Evolutionary conservation across 2,797 vertebrate genomes (phyloP).

Genomic region (Lepidocolaptes lacrymiger): DNA sequence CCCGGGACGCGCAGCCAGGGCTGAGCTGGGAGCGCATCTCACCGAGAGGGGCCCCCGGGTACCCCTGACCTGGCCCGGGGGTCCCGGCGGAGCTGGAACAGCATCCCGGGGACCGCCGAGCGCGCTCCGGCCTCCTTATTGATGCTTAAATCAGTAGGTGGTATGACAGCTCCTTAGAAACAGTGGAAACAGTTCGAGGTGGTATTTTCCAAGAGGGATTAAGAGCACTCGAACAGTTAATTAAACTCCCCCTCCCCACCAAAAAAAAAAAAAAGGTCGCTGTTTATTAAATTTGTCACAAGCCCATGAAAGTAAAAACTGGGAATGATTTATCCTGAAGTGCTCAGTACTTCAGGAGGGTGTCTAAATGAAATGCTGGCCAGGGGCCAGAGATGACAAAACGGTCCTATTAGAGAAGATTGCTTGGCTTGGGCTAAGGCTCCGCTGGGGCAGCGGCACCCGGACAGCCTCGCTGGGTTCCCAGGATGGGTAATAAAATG

Average conservation of each 20-base stretch:
- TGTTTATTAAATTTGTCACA: constrained; percentile 71
- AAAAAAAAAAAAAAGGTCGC: not conserved
- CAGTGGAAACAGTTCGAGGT: constrained; percentile 68
- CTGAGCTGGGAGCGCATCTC: not conserved
- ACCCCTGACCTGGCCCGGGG: not conserved
- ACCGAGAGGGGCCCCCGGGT: not conserved
- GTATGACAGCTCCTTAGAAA: constrained; percentile 64
- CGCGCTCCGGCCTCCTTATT: not conserved
- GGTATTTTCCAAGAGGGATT: constrained; percentile 67
- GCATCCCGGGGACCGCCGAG: not conserved
- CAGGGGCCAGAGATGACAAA: constrained; percentile 29
- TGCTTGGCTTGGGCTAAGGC: not conserved
- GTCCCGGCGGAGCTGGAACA: not conserved
- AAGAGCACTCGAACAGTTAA: constrained; percentile 69
- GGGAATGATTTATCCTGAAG: constrained; percentile 51
- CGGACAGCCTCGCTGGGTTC: not conserved
- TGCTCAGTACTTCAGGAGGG: constrained; percentile 43
- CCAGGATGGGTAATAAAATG: not conserved
- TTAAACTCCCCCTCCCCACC: constrained; percentile 20
- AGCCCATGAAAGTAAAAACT: constrained; percentile 46
- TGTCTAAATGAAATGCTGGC: constrained; percentile 65
- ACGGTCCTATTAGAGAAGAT: not conserved
- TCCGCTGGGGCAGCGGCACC: not conserved
- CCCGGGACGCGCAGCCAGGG: not conserved
- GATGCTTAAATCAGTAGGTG: constrained; percentile 61